phyloP scores from a whole-genome alignment of 2,888 invertebrate species.

The Acronicta psi region DNA sequence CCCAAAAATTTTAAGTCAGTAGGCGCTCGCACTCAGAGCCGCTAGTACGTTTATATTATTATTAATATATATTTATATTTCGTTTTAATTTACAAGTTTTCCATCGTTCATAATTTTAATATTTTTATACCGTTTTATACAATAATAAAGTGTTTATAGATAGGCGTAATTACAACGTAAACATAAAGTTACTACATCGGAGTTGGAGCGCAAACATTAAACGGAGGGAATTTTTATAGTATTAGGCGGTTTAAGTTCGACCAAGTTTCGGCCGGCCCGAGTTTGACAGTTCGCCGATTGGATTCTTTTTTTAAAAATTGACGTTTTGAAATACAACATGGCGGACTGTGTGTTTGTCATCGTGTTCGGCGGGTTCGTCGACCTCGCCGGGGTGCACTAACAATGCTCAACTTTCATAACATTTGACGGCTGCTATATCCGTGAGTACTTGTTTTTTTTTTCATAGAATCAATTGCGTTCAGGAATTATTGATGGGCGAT shows the following conservation, averaged over 20 bases:
- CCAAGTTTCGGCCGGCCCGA: slow-evolving; percentile 57
- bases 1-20: slow-evolving; percentile 90
- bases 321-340: slow-evolving; percentile 80
- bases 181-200: slow-evolving; percentile 58
- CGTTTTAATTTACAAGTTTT: slow-evolving; percentile 89
- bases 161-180: slow-evolving; percentile 82
- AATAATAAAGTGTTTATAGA: slow-evolving; percentile 87
- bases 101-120: slow-evolving; percentile 89
- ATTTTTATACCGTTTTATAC: slow-evolving; percentile 89
- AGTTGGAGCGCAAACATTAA: slow-evolving; percentile 39
- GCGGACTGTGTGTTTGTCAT: slow-evolving; percentile 83
- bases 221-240: slow-evolving; percentile 46
- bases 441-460: slow-evolving; percentile 72
- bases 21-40: slow-evolving; percentile 88
- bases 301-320: slow-evolving; percentile 61
- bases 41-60: slow-evolving; percentile 88
- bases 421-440: slow-evolving; percentile 86
- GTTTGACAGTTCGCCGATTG: slow-evolving; percentile 63
- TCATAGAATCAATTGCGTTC: slow-evolving; percentile 59
- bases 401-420: slow-evolving; percentile 84
- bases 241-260: slow-evolving; percentile 63
- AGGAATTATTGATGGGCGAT: slow-evolving; percentile 74
- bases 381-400: slow-evolving; percentile 74
- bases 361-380: slow-evolving; percentile 77
- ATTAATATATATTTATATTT: slow-evolving; percentile 89